These are phyloP conservation scores for Gadus chalcogrammus DNA, from an alignment of 2,113 vertebrate species.

Conservation along the genomic window DNA sequence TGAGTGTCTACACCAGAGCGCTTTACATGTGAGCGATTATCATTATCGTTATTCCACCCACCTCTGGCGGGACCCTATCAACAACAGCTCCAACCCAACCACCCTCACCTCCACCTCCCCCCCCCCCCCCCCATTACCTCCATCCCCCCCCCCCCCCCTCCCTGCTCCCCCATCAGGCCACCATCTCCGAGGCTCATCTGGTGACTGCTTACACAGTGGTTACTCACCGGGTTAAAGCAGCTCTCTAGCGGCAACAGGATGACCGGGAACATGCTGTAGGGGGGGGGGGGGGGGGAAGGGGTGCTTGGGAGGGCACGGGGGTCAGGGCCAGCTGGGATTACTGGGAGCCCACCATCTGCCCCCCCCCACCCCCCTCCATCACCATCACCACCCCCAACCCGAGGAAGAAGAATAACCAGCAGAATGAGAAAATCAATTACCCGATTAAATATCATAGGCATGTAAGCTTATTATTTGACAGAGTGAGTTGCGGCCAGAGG, in stretches of 20 bases:
- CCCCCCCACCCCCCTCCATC: constrained; percentile 38
- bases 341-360: constrained; percentile 59
- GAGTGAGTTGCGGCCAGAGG: not conserved
- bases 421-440: constrained; percentile 65
- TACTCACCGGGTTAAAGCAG: constrained; percentile 56
- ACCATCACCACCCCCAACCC: constrained; percentile 18
- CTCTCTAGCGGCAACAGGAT: constrained; percentile 37
- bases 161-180: constrained; percentile 5
- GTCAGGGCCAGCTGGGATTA: constrained; percentile 66
- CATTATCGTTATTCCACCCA: too few species aligned
- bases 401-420: constrained; percentile 33
- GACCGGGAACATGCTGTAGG: constrained; percentile 32
- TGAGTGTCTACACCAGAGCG: too few species aligned
- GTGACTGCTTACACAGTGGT: constrained; percentile 68
- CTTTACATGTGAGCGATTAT: too few species aligned
- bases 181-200: constrained; percentile 45
- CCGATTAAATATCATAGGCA: constrained; percentile 58
- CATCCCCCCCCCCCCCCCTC: not conserved
- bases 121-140: not conserved
- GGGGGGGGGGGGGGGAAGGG: constrained; percentile 29
- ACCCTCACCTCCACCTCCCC: not conserved
- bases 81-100: too few species aligned
- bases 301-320: constrained; percentile 39
- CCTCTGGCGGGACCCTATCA: too few species aligned
- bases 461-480: constrained; percentile 23